Conservation (phyloP, 2,797 vertebrate genomes). For the Gymnoscopelus microlampas region DNA sequence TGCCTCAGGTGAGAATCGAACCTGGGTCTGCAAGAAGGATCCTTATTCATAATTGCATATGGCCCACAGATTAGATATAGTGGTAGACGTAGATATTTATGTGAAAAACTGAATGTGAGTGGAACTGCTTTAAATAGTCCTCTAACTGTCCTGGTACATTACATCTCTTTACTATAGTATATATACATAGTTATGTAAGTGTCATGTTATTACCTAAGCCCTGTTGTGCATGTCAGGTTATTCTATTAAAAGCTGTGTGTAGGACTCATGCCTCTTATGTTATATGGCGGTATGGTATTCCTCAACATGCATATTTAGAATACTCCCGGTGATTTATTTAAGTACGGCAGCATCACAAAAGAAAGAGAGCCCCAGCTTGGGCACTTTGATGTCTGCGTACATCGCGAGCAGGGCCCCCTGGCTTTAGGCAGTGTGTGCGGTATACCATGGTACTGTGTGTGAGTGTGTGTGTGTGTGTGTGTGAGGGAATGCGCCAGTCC, state of each 20-base stretch:
- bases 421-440: constrained; percentile 23
- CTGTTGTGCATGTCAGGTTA: not conserved
- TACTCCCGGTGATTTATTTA: constrained; percentile 35
- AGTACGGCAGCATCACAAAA: constrained; percentile 19
- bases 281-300: not conserved
- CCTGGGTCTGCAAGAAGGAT: too few relatives aligned
- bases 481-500: constrained; percentile 63
- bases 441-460: too few relatives aligned
- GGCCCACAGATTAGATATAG: not conserved
- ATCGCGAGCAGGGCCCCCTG: constrained; percentile 20
- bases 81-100: constrained; percentile 24
- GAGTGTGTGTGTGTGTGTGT: constrained; percentile 22
- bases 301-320: constrained; percentile 16
- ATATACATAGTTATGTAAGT: not conserved
- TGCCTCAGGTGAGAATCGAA: too few relatives aligned
- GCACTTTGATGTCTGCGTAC: constrained; percentile 39
- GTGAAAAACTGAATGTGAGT: constrained; percentile 5
- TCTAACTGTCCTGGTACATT: too few relatives aligned
- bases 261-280: constrained; percentile 7
- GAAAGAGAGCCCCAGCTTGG: constrained; percentile 18
- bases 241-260: constrained; percentile 18
- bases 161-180: not conserved
- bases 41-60: too few relatives aligned
- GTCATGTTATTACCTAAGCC: constrained; percentile 13
- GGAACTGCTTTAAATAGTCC: not conserved